These are phyloP conservation scores for Mermis nigrescens DNA, from an alignment of 2,888 invertebrate species.

Conservation along the genomic window DNA sequence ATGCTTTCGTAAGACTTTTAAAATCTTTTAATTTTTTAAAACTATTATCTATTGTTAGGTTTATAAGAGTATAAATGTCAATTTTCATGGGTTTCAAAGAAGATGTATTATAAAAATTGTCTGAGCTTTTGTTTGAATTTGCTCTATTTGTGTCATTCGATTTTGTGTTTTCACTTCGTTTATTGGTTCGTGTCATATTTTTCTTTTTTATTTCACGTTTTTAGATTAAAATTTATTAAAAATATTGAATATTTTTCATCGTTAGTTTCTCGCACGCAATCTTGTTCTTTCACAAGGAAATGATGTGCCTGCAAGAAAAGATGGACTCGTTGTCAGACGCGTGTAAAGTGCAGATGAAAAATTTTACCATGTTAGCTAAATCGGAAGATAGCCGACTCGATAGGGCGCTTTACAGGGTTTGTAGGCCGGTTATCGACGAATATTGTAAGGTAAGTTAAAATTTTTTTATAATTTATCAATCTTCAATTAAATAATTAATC, in stretches of 20 bases:
- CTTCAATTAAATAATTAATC: background rate
- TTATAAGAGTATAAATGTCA: too few species aligned
- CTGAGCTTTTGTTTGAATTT: too few species aligned
- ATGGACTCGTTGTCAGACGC: slow-evolving; percentile 29
- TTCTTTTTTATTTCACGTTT: background rate
- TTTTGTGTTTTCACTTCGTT: too few species aligned
- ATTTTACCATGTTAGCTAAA: slow-evolving; percentile 61
- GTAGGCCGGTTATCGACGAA: slow-evolving; percentile 53
- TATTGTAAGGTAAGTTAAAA: slow-evolving; percentile 44
- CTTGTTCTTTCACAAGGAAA: too few species aligned
- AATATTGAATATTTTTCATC: background rate
- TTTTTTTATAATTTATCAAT: slow-evolving; percentile 4
- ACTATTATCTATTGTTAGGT: too few species aligned
- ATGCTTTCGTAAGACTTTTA: too few species aligned
- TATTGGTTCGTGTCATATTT: background rate
- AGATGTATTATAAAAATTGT: too few species aligned
- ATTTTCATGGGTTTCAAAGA: too few species aligned
- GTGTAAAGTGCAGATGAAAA: slow-evolving; percentile 56
- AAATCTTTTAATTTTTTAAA: too few species aligned
- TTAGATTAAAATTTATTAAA: background rate
- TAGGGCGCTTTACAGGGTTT: slow-evolving; percentile 61
- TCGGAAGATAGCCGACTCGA: slow-evolving; percentile 73
- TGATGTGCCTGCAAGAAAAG: slow-evolving; percentile 64
- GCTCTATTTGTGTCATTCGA: too few species aligned
- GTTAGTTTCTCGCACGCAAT: too few species aligned